Evolutionary conservation across 2,113 vertebrate genomes (phyloP).

Genomic region (Pantherophis guttatus): DNA sequence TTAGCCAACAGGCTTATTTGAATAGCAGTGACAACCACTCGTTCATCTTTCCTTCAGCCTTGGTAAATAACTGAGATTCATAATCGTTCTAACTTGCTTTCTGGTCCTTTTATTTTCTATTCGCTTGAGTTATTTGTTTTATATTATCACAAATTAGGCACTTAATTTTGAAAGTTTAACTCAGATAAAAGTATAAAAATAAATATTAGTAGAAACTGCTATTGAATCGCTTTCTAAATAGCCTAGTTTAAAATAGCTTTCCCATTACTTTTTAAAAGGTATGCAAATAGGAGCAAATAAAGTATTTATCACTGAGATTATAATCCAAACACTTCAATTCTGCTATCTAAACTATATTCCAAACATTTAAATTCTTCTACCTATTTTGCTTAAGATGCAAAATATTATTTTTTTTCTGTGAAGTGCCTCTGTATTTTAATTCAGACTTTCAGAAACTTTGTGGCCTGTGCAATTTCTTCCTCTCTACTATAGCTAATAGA

Average conservation of each 20-base stretch:
- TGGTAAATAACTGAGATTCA: neutral
- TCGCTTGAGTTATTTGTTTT: neutral
- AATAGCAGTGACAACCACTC: neutral
- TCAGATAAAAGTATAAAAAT: constrained; percentile 73
- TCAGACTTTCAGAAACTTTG: neutral
- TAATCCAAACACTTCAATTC: neutral
- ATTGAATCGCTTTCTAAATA: constrained; percentile 63
- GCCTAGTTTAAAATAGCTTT: constrained; percentile 49
- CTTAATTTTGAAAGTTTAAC: constrained; percentile 67
- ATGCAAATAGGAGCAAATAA: constrained; percentile 60
- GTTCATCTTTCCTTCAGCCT: neutral
- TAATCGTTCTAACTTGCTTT: neutral
- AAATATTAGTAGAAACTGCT: constrained; percentile 77
- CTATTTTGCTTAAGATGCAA: neutral
- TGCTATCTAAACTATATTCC: neutral
- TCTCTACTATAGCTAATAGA: neutral
- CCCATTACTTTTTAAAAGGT: constrained; percentile 44
- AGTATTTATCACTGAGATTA: constrained; percentile 53
- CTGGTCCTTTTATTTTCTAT: neutral
- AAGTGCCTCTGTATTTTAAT: neutral
- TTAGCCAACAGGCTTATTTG: neutral
- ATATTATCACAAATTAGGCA: constrained; percentile 61
- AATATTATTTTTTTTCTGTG: too few species aligned
- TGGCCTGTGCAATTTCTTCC: neutral
- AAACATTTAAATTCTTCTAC: neutral